Percentiles rank a stretch among this genome's conserved stretches.
Evolutionary conservation across 1,140 invertebrate genomes (phyloP).

Genomic region (Zelostemma sp.): DNA sequence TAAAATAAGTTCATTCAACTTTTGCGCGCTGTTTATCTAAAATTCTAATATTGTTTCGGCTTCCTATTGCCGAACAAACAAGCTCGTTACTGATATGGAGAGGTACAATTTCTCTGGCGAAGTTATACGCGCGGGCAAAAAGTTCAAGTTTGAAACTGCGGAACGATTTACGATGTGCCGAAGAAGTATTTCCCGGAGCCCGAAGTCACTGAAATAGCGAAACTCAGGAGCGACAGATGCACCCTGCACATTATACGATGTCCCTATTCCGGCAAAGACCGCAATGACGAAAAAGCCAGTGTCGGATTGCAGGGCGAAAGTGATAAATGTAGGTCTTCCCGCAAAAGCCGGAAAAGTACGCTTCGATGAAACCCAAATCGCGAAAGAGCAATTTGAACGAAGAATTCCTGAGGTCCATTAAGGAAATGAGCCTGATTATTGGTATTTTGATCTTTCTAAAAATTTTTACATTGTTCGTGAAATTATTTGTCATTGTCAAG

Average conservation of each 20-base stretch:
- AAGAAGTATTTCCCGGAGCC: slow-evolving; percentile 38
- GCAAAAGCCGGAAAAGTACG: neutral
- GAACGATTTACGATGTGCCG: slow-evolving; percentile 30
- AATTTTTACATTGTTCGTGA: neutral
- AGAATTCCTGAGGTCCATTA: neutral
- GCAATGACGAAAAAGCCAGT: neutral
- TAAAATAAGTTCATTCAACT: too few relatives aligned
- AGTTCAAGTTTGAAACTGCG: neutral
- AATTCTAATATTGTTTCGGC: neutral
- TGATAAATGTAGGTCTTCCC: neutral
- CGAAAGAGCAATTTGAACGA: neutral
- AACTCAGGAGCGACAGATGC: neutral
- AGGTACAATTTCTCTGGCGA: neutral
- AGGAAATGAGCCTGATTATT: neutral
- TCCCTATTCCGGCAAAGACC: neutral
- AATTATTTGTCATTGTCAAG: too few relatives aligned
- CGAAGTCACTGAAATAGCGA: neutral
- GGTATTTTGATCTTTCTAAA: slow-evolving; percentile 1
- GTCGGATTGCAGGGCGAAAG: neutral
- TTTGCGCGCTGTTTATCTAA: too few relatives aligned
- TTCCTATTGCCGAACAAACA: neutral
- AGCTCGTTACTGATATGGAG: neutral
- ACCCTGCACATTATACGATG: slow-evolving; percentile 25
- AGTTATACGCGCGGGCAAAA: neutral
- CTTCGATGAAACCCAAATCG: neutral